These are phyloP conservation scores for Psilopsiagon aurifrons DNA, from an alignment of 2,113 vertebrate genomes.

Conservation along the genomic window DNA sequence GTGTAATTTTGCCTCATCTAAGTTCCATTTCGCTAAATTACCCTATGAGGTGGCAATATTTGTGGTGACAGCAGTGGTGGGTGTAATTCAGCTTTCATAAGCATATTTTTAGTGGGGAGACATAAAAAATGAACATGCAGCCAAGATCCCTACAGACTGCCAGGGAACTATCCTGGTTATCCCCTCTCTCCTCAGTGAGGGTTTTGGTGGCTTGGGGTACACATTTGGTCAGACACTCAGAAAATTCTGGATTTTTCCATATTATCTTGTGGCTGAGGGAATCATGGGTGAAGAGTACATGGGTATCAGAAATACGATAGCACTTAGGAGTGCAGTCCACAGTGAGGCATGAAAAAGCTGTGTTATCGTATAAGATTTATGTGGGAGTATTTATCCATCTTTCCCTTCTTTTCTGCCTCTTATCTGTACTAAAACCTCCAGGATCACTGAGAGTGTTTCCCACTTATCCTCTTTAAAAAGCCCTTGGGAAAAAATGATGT, in stretches of 20 bases:
- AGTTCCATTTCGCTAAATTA: background rate
- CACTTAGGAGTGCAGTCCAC: background rate
- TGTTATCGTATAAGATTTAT: background rate
- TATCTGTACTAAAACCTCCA: background rate
- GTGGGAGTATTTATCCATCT: background rate
- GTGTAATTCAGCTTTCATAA: background rate
- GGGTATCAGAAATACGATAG: background rate
- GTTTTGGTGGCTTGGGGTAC: background rate
- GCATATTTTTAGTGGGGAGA: background rate
- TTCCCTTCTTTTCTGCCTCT: background rate
- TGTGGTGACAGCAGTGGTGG: background rate
- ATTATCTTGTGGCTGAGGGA: background rate
- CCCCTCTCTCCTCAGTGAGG: fast-evolving
- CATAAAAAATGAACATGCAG: background rate
- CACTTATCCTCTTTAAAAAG: background rate
- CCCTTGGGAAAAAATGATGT: background rate
- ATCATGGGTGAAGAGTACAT: background rate
- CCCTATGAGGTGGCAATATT: background rate
- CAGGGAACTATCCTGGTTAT: background rate
- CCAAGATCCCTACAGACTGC: background rate
- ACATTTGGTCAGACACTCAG: background rate
- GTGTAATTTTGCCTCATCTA: background rate
- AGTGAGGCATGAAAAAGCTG: background rate
- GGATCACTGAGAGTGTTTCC: background rate
- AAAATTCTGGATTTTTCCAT: background rate